These are phyloP conservation scores for Romanogobio albipinnatus DNA, from an alignment of 2,113 vertebrate genomes.

Conservation along the genomic window DNA sequence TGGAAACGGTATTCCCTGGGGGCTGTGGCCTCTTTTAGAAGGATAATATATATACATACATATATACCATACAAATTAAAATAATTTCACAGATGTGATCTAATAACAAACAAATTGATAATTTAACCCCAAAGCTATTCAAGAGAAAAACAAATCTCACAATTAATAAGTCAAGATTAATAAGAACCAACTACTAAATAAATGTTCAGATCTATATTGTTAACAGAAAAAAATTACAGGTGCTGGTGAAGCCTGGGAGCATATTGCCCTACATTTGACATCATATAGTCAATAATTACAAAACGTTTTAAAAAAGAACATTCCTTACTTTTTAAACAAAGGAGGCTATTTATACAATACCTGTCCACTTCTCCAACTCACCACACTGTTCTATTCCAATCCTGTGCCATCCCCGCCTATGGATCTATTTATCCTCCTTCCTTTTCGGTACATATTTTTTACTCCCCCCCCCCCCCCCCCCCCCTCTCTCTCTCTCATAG, in stretches of 20 bases:
- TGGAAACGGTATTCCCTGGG: no score
- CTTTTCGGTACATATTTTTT: background rate
- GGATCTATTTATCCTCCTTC: background rate
- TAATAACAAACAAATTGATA: no score
- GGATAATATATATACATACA: background rate
- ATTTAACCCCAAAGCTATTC: no score
- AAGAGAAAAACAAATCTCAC: no score
- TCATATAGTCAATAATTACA: background rate
- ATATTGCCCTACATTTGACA: background rate
- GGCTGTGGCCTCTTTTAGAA: no score
- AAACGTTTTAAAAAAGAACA: background rate
- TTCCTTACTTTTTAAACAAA: background rate
- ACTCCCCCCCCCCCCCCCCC: background rate
- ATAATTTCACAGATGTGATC: no score
- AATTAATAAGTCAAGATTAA: no score
- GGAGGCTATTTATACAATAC: constrained; percentile 23
- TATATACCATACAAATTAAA: background rate
- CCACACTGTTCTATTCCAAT: constrained; percentile 2
- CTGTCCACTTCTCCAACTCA: constrained; percentile 21
- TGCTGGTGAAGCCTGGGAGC: no score
- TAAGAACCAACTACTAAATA: no score
- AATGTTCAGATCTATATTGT: no score
- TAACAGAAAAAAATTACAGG: no score
- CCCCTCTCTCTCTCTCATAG: background rate
- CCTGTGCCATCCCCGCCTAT: background rate